Base-by-base conservation (phyloP, 2,888 invertebrate species). In the Lithophane semibrunnea region DNA sequence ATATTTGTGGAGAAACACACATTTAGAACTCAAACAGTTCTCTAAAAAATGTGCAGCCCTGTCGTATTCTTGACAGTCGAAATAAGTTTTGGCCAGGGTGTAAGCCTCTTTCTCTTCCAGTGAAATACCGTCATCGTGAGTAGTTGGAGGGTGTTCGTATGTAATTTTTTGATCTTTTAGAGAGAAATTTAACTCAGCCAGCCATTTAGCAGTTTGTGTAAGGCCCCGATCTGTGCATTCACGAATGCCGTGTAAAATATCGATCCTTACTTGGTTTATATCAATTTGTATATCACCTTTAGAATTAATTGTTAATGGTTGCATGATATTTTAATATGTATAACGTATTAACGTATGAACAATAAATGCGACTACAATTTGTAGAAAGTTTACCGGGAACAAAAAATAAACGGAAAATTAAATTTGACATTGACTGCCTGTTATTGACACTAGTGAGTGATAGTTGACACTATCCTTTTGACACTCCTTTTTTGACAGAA, bases 41-140 rank as follows among this genome's bases (percentile, higher is more conserved):
- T 98, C 97, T 12, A 98, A 97, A 90, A 98, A 98, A 95, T 98
- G 98, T 0, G 98, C 98, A 75, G 98, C 98, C 90, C 99, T 97
- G 90, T 99, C 99, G 93, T 99, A 99, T 93, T 99, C 99, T 88
- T 98, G 98, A 65, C 98, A 97, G 94, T 99, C 99, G 92, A 99
- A 99, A 93, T 98, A 99, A 83, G 98, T 98, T 93, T 98, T 99
- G 0, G 99, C 98, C 85, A 99, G 93, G 61, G 97, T 97, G 92
- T 98, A 99, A 44, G 97, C 95, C 90, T 98, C 98, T 83, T 97
- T 97, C 88, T 98, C 98, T 76, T 98, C 97, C 47, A 95, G 96
- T 13, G 95, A 93, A 67, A 97, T 96, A 12, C 96, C 93, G 60
- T 96, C 93, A 67, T 97, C 96, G 7, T 94, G 91, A 4, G 93